Base-by-base conservation (phyloP, 2,888 invertebrate species). In the Nebria brevicollis region DNA sequence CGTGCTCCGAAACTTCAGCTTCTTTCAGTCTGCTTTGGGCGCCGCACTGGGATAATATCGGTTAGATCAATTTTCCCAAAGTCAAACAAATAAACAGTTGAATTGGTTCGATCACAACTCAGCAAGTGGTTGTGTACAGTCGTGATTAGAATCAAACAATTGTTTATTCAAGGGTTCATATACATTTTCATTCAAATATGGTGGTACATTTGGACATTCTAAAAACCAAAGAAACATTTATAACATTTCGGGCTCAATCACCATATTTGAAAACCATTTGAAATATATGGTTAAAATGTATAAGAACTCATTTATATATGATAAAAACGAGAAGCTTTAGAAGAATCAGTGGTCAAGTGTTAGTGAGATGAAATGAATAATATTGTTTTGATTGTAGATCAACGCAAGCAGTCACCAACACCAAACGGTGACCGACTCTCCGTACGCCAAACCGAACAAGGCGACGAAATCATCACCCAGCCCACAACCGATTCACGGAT, bases 391-490 rank as follows among this genome's bases (percentile, higher is more conserved):
- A 82, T 88, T 89, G 41, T 89, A 94, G 93, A 92, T 94, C 84
- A 93, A 92, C 87, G 91, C 92, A 86, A 91, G 91, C 83, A 90
- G 90, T 83, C 92, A 92, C 85, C 93, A 93, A 85, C 92, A 91
- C 84, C 93, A 93, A 85, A 92, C 93, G 85, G 92, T 93, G 83
- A 92, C 92, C 84, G 94, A 94, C 86, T 92, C 92, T 70, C 91
- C 92, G 77, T 94, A 94, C 94, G 94, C 94, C 84, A 93, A 93
- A 86, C 92, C 93, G 75, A 92, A 91, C 87, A 92, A 92, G 87
- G 92, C 92, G 64, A 90, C 89, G 83, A 89, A 89, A 85, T 88
- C 92, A 85, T 92, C 92, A 86, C 91, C 91, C 86, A 91, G 90
- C 87, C 91, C 91, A 86, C 90, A 90, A 84, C 90, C 90, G 88